Evolutionary conservation across 2,113 vertebrate species (phyloP).

Genomic region (Hiodon tergisus): DNA sequence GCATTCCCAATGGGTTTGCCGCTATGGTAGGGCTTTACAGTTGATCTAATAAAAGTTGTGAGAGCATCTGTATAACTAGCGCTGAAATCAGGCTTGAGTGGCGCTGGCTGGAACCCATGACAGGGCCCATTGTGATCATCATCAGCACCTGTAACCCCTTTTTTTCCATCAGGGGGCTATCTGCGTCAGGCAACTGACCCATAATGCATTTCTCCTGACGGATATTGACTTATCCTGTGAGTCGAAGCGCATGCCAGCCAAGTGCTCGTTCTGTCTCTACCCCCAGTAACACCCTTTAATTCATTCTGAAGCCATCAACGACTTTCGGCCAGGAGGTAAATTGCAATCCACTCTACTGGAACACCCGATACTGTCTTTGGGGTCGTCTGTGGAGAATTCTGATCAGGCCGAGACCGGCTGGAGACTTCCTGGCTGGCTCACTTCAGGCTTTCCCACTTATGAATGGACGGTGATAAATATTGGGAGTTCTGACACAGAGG

Average conservation of each 20-base stretch:
- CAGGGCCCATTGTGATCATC: background rate
- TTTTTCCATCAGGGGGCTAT: background rate
- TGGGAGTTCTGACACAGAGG: too few relatives aligned
- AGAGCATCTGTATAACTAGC: constrained; percentile 8
- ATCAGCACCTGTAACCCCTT: background rate
- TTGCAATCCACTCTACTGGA: constrained; percentile 16
- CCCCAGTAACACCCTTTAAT: constrained; percentile 28
- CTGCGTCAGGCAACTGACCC: constrained; percentile 9
- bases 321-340: constrained; percentile 20
- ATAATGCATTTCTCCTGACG: constrained; percentile 31
- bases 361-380: constrained; percentile 16
- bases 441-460: background rate
- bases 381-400: constrained; percentile 8
- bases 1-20: background rate
- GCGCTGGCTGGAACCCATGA: background rate
- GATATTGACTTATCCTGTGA: constrained; percentile 36
- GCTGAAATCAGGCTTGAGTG: background rate
- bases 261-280: constrained; percentile 19
- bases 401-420: background rate
- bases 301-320: constrained; percentile 27
- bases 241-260: constrained; percentile 14
- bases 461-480: background rate
- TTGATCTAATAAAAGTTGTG: background rate
- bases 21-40: background rate
- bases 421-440: background rate